Evolutionary conservation across 1,140 invertebrate genomes (phyloP), one percentile per base, ranked within the genome.

Genomic region (Drosophila willistoni): DNA sequence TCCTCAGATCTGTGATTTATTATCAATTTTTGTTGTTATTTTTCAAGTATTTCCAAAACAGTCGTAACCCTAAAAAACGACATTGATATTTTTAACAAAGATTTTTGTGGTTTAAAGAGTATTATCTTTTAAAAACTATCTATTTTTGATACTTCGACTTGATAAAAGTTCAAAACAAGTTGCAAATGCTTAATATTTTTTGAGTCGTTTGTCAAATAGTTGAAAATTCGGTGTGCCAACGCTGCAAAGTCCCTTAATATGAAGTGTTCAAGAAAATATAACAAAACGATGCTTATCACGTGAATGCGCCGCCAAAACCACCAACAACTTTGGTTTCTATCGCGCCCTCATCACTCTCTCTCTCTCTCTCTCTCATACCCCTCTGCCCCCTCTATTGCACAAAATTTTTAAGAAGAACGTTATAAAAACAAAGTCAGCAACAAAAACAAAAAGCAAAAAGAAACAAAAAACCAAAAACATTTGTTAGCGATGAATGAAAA

Each of bases 351-450:
- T n/a, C n/a, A n/a, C 14, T 54, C 36, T 34, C 34, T 17, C 29
- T 13, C 36, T 17, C 36, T 29, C 34, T 19, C n/a, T 1, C 25
- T 25, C 25, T 25, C 19, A 7, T 36, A 39, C 14, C 42, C 7
- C 13, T 6, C 19, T 41, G 9, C 7, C 17, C 14, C 10, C 7
- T 36, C 55, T 68, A 47, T 68, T 34, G 36, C 56, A n/a, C 2
- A 41, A n/a, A 42, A 41, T n/a, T 65, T 56, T 47, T 39, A 60
- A 83, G 84, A 89, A 89, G 71, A 72, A 81, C 80, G 84, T 78
- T 84, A 84, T 89, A 82, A 89, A 89, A 89, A 89, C 84, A 89
- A 86, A 89, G 64, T 41, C 83, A 87, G 83, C 79, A 79, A 77
- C 83, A 87, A 86, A 68, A 82, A 81, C 63, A 78, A 75, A 69